A percentile compares a stretch with the other conserved stretches of the same genome.
phyloP scores from a whole-genome alignment of 2,113 vertebrate species.

The Percopsis transmontana region DNA sequence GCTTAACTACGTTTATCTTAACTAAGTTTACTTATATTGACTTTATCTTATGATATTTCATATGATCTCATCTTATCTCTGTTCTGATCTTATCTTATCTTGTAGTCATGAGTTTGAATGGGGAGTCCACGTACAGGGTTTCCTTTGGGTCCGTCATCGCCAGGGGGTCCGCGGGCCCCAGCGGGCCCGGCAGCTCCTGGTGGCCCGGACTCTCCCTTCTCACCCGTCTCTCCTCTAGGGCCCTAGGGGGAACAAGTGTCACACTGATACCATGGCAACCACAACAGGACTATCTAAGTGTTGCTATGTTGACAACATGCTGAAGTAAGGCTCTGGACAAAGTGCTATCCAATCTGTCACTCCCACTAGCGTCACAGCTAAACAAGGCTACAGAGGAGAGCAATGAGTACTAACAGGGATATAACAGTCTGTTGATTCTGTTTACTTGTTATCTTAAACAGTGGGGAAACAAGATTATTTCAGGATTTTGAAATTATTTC shows the following conservation, averaged over 20 bases:
- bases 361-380: conserved; percentile 11
- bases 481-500: too few relatives aligned
- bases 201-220: conserved; percentile 97
- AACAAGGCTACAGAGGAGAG: not conserved
- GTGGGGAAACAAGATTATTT: too few relatives aligned
- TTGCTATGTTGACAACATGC: not conserved
- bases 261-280: conserved; percentile 6
- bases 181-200: conserved; percentile 94
- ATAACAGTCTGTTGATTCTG: too few relatives aligned
- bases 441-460: too few relatives aligned
- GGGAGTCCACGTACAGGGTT: conserved; percentile 85
- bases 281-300: not conserved
- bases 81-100: too few relatives aligned
- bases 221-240: conserved; percentile 91
- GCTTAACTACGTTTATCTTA: not conserved
- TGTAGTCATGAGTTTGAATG: conserved; percentile 14
- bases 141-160: conserved; percentile 96
- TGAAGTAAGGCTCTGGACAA: conserved; percentile 10
- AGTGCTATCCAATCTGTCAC: conserved; percentile 10
- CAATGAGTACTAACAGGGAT: too few relatives aligned
- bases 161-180: conserved; percentile 89
- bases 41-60: too few relatives aligned
- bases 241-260: conserved; percentile 77
- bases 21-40: not conserved
- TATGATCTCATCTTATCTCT: too few relatives aligned